These are phyloP conservation scores for Formicarius rufipectus DNA, from an alignment of 2,113 vertebrate species.

Conservation along the genomic window DNA sequence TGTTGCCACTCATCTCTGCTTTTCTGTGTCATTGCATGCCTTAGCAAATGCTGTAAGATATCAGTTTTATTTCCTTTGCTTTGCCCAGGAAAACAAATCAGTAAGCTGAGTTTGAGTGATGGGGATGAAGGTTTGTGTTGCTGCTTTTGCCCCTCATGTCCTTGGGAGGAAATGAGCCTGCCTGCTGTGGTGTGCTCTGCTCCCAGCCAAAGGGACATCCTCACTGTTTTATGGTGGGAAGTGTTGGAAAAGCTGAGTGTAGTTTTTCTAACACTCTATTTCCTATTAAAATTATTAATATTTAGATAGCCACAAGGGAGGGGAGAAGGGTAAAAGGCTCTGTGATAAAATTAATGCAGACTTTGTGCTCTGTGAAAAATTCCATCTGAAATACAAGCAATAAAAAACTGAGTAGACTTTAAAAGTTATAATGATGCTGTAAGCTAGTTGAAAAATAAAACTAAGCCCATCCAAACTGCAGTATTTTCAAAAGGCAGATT, in stretches of 20 bases:
- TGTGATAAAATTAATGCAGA: slow-evolving; percentile 38
- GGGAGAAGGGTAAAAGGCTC: not conserved
- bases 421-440: not conserved
- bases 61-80: not conserved
- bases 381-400: not conserved
- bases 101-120: not conserved
- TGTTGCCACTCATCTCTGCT: not conserved
- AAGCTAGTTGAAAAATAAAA: not conserved
- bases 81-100: not conserved
- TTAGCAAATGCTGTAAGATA: not conserved
- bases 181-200: not conserved
- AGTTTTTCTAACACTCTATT: not conserved
- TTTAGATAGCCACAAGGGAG: not conserved
- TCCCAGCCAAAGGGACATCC: not conserved
- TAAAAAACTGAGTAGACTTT: not conserved
- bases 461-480: not conserved
- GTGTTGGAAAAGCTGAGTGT: not conserved
- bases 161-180: not conserved
- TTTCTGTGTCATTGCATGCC: not conserved
- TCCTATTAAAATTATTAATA: slow-evolving; percentile 25
- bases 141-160: not conserved
- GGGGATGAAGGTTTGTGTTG: not conserved
- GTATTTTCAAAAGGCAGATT: not conserved
- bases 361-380: slow-evolving; percentile 21
- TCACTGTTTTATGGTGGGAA: not conserved